Percentiles rank a stretch among this genome's conserved stretches.
These are phyloP conservation scores for Bombus polaris DNA, from an alignment of 1,140 invertebrate genomes.

Conservation along the genomic window DNA sequence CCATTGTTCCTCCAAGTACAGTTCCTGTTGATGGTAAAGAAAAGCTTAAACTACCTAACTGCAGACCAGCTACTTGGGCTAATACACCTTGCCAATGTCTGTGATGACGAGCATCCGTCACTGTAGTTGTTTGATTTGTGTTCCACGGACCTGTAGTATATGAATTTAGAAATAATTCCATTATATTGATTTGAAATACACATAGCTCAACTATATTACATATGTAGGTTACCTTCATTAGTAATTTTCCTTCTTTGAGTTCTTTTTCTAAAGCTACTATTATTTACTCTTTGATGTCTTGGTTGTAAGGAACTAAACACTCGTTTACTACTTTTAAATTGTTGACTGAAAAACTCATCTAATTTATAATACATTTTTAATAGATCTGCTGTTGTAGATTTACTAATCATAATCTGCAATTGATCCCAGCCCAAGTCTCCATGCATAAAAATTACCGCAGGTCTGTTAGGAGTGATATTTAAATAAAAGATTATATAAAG, in stretches of 20 bases:
- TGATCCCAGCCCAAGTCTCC: slow-evolving; percentile 97
- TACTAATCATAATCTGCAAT: slow-evolving; percentile 97
- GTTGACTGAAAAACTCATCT: slow-evolving; percentile 98
- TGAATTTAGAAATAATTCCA: slow-evolving; percentile 20
- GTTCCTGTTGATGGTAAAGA: slow-evolving; percentile 86
- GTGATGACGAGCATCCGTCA: slow-evolving; percentile 90
- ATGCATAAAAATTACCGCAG: slow-evolving; percentile 96
- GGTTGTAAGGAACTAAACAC: slow-evolving; percentile 92
- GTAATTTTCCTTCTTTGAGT: slow-evolving; percentile 77
- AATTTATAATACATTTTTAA: slow-evolving; percentile 98
- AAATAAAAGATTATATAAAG: background rate
- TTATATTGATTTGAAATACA: slow-evolving; percentile 3
- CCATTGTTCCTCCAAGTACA: slow-evolving; percentile 96
- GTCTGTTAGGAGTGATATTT: slow-evolving; percentile 82
- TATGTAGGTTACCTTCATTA: slow-evolving; percentile 70
- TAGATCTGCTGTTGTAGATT: slow-evolving; percentile 97
- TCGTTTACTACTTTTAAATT: slow-evolving; percentile 96
- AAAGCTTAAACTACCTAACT: slow-evolving; percentile 88
- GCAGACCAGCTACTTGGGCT: slow-evolving; percentile 88
- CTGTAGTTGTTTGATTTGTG: slow-evolving; percentile 76
- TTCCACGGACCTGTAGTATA: slow-evolving; percentile 71
- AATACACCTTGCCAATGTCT: slow-evolving; percentile 95
- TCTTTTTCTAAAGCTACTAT: slow-evolving; percentile 82
- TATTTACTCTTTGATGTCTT: slow-evolving; percentile 80
- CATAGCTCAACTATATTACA: background rate